Percentiles rank a stretch among this genome's conserved stretches.
These are phyloP conservation scores for Helleia helle DNA, from an alignment of 2,888 invertebrate genomes.

Conservation along the genomic window DNA sequence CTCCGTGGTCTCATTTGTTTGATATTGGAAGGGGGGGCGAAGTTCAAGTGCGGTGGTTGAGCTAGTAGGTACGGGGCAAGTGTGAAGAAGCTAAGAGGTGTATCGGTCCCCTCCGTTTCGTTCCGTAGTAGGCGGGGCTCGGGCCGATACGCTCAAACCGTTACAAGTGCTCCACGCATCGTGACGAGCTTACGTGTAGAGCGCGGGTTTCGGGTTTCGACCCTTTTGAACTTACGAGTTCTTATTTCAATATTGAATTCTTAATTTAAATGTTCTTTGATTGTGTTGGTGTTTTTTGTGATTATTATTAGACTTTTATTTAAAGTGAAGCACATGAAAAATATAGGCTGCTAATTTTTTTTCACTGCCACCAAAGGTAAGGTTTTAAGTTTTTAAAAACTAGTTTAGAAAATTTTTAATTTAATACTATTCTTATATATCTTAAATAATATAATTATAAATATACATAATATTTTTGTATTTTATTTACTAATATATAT, in stretches of 20 bases:
- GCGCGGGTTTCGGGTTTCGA: conserved; percentile 18
- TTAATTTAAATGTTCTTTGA: neutral
- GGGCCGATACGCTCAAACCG: conserved; percentile 41
- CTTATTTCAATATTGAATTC: conserved; percentile 17
- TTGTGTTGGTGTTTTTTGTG: conserved; percentile 2
- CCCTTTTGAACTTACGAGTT: conserved; percentile 24
- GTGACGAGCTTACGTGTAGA: conserved; percentile 53
- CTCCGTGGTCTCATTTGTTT: conserved; percentile 6
- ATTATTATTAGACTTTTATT: too few relatives aligned
- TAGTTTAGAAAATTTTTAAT: too few relatives aligned
- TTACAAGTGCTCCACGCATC: conserved; percentile 55
- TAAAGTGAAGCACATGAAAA: too few relatives aligned
- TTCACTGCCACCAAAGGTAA: too few relatives aligned
- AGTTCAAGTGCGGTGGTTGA: conserved; percentile 38
- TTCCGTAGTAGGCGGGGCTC: conserved; percentile 55
- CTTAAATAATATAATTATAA: too few relatives aligned
- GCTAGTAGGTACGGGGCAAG: conserved; percentile 65
- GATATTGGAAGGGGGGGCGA: conserved; percentile 27
- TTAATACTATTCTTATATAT: too few relatives aligned
- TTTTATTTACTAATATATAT: too few relatives aligned
- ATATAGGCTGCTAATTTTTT: too few relatives aligned
- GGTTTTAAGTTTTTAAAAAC: too few relatives aligned
- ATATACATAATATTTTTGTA: too few relatives aligned
- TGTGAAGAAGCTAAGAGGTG: conserved; percentile 70
- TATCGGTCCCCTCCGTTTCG: conserved; percentile 51